phyloP scores from a whole-genome alignment of 2,797 vertebrate species.

The Melanotaenia parkinsoni region DNA sequence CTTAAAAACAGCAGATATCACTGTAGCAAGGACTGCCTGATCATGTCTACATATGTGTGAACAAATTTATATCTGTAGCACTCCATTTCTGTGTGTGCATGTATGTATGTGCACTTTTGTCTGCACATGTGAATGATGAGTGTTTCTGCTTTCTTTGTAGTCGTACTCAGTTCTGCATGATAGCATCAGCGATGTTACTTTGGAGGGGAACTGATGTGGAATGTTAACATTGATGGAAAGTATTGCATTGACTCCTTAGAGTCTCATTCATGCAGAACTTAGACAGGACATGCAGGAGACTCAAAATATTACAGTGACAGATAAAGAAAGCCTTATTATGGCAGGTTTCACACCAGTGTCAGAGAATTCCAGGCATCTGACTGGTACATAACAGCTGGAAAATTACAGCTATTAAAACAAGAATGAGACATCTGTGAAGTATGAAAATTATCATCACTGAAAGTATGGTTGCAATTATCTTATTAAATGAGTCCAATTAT shows the following conservation, averaged over 20 bases:
- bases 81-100: slow-evolving; percentile 6
- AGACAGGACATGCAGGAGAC: slow-evolving; percentile 54
- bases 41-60: not conserved
- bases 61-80: not conserved
- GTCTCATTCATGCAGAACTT: slow-evolving; percentile 66
- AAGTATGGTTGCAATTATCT: slow-evolving; percentile 43
- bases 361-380: slow-evolving; percentile 42
- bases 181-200: slow-evolving; percentile 63
- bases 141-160: slow-evolving; percentile 45
- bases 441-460: slow-evolving; percentile 40
- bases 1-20: slow-evolving; percentile 37
- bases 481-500: slow-evolving; percentile 43
- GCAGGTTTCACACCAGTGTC: slow-evolving; percentile 33
- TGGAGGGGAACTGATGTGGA: slow-evolving; percentile 71
- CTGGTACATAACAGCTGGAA: slow-evolving; percentile 28
- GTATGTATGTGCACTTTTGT: slow-evolving; percentile 14
- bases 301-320: slow-evolving; percentile 47
- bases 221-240: slow-evolving; percentile 75
- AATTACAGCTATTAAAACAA: slow-evolving; percentile 52
- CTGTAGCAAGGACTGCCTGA: slow-evolving; percentile 20
- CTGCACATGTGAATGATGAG: slow-evolving; percentile 27
- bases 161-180: slow-evolving; percentile 55
- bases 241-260: slow-evolving; percentile 74
- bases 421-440: slow-evolving; percentile 32
- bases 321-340: slow-evolving; percentile 38